Percentiles rank a stretch among this genome's conserved stretches.
phyloP scores from a whole-genome alignment of 2,113 vertebrate genomes.

The Gnathonemus longibarbis region DNA sequence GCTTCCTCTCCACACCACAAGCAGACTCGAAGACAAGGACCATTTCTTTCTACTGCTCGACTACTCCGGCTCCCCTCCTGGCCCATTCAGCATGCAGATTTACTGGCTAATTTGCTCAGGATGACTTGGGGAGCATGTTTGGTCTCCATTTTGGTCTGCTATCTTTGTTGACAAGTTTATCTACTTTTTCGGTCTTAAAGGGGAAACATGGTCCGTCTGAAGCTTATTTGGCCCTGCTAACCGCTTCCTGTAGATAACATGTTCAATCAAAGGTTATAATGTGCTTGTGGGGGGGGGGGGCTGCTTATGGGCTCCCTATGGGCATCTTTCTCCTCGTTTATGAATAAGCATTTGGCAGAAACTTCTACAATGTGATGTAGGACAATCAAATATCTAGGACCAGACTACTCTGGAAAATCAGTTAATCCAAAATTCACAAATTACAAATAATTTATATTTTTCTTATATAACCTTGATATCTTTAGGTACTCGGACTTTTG shows the following conservation, averaged over 20 bases:
- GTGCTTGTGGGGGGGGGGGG: background rate
- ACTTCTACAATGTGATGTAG: background rate
- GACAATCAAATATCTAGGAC: background rate
- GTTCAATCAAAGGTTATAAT: slow-evolving; percentile 41
- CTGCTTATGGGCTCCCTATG: background rate
- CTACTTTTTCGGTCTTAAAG: slow-evolving; percentile 32
- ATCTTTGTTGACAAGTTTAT: slow-evolving; percentile 29
- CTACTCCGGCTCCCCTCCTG: background rate
- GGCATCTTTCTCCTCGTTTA: background rate
- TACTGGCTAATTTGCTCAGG: background rate
- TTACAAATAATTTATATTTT: background rate
- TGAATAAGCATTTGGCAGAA: background rate
- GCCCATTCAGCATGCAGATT: background rate
- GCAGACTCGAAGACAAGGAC: background rate
- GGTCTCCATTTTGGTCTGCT: background rate
- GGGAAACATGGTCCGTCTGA: slow-evolving; percentile 58
- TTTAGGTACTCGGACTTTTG: background rate
- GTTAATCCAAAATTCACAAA: background rate
- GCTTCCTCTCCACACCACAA: background rate
- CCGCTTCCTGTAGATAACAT: slow-evolving; percentile 62
- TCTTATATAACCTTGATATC: too few relatives aligned
- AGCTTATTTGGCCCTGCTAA: slow-evolving; percentile 48
- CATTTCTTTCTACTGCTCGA: background rate
- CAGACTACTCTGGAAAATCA: background rate
- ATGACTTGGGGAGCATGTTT: background rate